Conservation (phyloP, 2,113 vertebrate species). For the Plecturocebus donacophilus region DNA sequence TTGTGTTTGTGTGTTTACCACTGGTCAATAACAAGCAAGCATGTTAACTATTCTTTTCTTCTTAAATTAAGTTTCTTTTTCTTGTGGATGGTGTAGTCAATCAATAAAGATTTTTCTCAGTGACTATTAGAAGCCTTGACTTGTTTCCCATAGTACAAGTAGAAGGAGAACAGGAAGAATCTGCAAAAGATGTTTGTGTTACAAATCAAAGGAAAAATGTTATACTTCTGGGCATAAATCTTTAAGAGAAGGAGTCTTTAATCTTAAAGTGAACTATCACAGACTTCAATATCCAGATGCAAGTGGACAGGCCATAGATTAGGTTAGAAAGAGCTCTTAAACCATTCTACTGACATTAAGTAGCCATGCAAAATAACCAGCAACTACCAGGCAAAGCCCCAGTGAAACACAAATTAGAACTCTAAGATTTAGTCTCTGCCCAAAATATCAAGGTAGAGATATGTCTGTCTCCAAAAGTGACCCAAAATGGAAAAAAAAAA, state of each 20-base stretch:
- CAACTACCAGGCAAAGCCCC: background rate
- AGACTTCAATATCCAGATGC: conserved; percentile 1
- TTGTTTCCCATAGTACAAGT: background rate
- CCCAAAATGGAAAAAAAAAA: background rate
- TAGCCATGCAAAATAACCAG: background rate
- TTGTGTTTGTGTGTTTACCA: conserved; percentile 19
- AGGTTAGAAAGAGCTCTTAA: background rate
- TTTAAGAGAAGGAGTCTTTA: background rate
- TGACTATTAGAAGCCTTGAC: background rate
- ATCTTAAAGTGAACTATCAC: background rate
- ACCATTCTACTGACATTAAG: background rate
- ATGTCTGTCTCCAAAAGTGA: background rate
- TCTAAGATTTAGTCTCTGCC: background rate
- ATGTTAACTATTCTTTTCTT: background rate
- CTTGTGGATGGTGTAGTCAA: background rate
- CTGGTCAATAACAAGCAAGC: background rate
- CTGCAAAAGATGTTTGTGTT: conserved; percentile 25
- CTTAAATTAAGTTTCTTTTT: background rate
- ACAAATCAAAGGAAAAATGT: background rate
- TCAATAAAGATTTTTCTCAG: conserved; percentile 5
- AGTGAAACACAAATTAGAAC: background rate
- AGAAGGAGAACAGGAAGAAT: background rate
- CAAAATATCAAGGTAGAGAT: conserved; percentile 1
- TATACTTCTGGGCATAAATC: background rate
- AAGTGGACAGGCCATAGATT: background rate